phyloP scores from a whole-genome alignment of 2,113 vertebrate genomes.

The Jacana jacana region DNA sequence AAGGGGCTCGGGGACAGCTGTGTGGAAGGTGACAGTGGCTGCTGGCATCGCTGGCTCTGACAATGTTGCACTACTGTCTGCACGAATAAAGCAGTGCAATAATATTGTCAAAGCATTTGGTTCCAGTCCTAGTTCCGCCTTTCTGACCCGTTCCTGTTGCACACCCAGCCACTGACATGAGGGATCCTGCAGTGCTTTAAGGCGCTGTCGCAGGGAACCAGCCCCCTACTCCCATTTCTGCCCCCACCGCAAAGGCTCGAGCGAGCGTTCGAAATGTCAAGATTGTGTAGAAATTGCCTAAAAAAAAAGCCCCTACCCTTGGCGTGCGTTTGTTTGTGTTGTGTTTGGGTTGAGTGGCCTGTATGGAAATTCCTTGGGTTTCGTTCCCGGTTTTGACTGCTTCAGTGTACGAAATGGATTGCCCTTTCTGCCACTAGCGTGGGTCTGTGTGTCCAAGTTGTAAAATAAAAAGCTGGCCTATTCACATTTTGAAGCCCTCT shows the following conservation, averaged over 20 bases:
- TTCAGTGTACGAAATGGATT: slow-evolving; percentile 48
- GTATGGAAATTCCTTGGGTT: slow-evolving; percentile 35
- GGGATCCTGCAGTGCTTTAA: slow-evolving; percentile 34
- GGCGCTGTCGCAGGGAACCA: slow-evolving; percentile 18
- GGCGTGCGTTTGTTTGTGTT: not conserved
- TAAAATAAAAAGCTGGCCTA: slow-evolving; percentile 64
- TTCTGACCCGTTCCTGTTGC: slow-evolving; percentile 60
- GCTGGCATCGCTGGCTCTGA: slow-evolving; percentile 91
- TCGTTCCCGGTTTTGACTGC: slow-evolving; percentile 24
- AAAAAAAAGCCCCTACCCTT: not conserved
- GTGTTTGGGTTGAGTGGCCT: slow-evolving; percentile 30
- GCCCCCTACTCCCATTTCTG: not conserved
- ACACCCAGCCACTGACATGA: slow-evolving; percentile 51
- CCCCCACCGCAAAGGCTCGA: not conserved
- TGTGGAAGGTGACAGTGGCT: slow-evolving; percentile 58
- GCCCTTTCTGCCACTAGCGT: slow-evolving; percentile 37
- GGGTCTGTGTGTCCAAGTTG: slow-evolving; percentile 46
- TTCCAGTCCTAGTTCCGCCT: slow-evolving; percentile 76
- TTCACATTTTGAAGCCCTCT: slow-evolving; percentile 64
- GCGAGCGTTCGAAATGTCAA: not conserved
- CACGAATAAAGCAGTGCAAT: slow-evolving; percentile 95
- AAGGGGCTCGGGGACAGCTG: slow-evolving; percentile 65
- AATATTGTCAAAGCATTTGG: slow-evolving; percentile 97
- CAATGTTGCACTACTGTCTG: slow-evolving; percentile 96
- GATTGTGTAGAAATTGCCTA: not conserved